Evolutionary conservation across 2,888 invertebrate genomes (phyloP), one percentile per base, ranked within the genome.

Genomic region (Oxycera nigricornis): DNA sequence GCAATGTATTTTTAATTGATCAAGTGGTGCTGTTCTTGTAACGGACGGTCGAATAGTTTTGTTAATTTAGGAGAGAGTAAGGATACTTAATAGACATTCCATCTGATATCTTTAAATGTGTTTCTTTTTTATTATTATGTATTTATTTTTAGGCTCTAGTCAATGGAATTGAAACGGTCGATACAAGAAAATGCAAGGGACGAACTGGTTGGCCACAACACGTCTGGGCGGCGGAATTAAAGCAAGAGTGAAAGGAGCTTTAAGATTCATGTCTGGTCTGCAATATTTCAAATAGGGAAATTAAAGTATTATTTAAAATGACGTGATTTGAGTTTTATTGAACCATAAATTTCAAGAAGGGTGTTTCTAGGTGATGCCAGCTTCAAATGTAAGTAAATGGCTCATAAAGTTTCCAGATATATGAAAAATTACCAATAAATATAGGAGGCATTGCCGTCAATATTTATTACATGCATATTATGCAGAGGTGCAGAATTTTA

Each of bases 171-270:
- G 41, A 65, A 24, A 41, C 65, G 22, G 65, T 73, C 24, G 73
- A 73, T 55, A 50, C 82, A 79, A 81, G 81, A 76, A 88, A 90
- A 79, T 86, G 90, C 75, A 95, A 95, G 84, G 96, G 96, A 0
- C 90, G 97, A 74, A 97, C 97, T 0, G 97, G 97, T 14, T 97
- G 97, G 97, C 97, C 97, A 0, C 96, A 97, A 82, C 95, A 96
- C 85, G 97, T 97, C 77, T 97, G 97, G 97, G 97, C 96, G 0
- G 87, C 95, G 50, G 94, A 94, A 82, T 85, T 94, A 78, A 91
- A 94, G 84, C 91, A 90, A 80, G 91, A 93, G 85, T 73, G 46
- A 73, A 14, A 80, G 77, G 2, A 79, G 84, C 35, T 80, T 79
- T 82, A 82, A 76, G 81, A 14, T 65, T 41, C 17, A 35, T 17